Percentiles rank a stretch among this genome's conserved stretches.
Evolutionary conservation across 2,797 vertebrate species (phyloP).

Genomic region (Glossophaga mutica): DNA sequence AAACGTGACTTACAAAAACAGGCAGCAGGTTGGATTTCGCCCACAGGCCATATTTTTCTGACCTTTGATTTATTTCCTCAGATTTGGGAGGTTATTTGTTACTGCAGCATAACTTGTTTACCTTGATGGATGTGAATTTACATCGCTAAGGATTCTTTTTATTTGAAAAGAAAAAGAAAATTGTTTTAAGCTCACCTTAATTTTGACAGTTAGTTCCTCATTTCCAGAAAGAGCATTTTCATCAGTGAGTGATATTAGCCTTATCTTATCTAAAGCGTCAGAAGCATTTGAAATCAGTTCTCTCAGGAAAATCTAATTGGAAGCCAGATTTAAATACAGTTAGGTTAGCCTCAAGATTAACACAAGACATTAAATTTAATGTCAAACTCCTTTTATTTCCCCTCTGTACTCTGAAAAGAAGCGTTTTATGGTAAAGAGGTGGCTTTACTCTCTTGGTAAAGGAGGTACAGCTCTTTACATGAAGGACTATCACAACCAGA

Average conservation of each 20-base stretch:
- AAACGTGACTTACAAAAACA: constrained; percentile 11
- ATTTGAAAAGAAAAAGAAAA: not conserved
- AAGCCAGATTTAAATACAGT: constrained; percentile 50
- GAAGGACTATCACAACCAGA: not conserved
- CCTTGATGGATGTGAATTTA: not conserved
- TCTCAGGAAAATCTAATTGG: constrained; percentile 94
- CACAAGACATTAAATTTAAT: not conserved
- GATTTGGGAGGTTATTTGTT: not conserved
- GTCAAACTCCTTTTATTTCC: not conserved
- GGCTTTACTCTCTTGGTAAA: not conserved
- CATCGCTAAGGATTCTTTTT: not conserved
- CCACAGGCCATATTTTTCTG: not conserved
- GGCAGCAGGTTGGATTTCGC: not conserved
- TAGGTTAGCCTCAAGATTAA: not conserved
- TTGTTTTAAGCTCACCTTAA: constrained; percentile 87
- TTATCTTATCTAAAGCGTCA: constrained; percentile 97
- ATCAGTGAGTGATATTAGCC: constrained; percentile 93
- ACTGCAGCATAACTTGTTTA: not conserved
- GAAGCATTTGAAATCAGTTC: constrained; percentile 99
- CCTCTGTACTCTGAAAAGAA: not conserved
- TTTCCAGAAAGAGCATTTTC: constrained; percentile 91
- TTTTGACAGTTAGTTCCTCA: constrained; percentile 97
- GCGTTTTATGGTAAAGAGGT: not conserved
- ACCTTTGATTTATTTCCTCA: not conserved
- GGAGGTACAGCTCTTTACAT: not conserved